These are phyloP conservation scores for Aulostomus chinensis DNA, from an alignment of 2,797 vertebrate species.

Conservation along the genomic window DNA sequence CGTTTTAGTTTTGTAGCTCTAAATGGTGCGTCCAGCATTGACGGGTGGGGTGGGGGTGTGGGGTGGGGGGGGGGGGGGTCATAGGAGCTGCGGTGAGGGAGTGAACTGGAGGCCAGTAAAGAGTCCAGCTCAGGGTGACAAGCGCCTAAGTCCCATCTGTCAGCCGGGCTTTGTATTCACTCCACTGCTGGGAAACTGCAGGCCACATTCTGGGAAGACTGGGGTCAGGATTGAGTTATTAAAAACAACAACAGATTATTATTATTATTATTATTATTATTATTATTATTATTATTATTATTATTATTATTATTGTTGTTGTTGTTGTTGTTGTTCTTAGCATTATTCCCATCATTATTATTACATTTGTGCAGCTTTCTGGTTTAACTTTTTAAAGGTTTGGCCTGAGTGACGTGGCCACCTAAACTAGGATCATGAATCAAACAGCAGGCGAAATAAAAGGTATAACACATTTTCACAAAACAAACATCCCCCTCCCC, in stretches of 20 bases:
- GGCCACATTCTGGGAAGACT: slow-evolving; percentile 30
- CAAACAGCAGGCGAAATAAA: slow-evolving; percentile 38
- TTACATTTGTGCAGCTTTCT: slow-evolving; percentile 24
- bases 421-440: no score
- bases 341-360: slow-evolving; percentile 47
- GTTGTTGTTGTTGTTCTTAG: slow-evolving; percentile 49
- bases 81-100: slow-evolving; percentile 67
- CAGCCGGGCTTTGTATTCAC: slow-evolving; percentile 38
- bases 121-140: slow-evolving; percentile 71
- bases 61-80: slow-evolving; percentile 41
- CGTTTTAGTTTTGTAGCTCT: slow-evolving; percentile 58
- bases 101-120: slow-evolving; percentile 70
- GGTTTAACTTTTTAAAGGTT: slow-evolving; percentile 26
- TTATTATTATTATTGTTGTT: slow-evolving; percentile 33
- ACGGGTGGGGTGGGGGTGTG: slow-evolving; percentile 35
- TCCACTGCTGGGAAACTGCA: slow-evolving; percentile 35
- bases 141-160: slow-evolving; percentile 68
- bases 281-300: slow-evolving; percentile 18
- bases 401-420: slow-evolving; percentile 15
- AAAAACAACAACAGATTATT: slow-evolving; percentile 21
- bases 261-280: background rate
- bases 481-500: slow-evolving; percentile 13
- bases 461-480: slow-evolving; percentile 18
- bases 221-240: slow-evolving; percentile 44
- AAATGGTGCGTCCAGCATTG: slow-evolving; percentile 55